Evolutionary conservation across 2,113 vertebrate genomes (phyloP).

Genomic region (Daphoenositta chrysoptera): DNA sequence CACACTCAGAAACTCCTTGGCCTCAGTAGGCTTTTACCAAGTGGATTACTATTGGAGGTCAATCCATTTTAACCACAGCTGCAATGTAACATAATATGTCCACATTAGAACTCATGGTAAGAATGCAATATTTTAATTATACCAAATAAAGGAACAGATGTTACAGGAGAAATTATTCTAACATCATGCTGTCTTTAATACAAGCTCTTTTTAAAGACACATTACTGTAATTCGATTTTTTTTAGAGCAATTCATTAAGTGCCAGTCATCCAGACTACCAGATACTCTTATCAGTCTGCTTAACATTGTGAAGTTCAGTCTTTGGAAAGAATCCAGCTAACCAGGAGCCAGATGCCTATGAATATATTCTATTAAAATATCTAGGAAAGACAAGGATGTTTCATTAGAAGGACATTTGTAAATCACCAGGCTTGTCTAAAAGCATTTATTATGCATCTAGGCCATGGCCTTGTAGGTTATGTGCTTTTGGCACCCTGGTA

Average conservation of each 20-base stretch:
- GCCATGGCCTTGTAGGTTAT: background rate
- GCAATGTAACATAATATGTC: conserved; percentile 14
- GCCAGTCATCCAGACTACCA: conserved; percentile 23
- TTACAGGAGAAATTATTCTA: conserved; percentile 22
- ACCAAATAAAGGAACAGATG: conserved; percentile 44
- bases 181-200: conserved; percentile 11
- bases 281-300: conserved; percentile 21
- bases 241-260: conserved; percentile 49
- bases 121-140: conserved; percentile 43
- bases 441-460: background rate
- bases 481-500: background rate
- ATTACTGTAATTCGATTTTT: conserved; percentile 40
- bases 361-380: conserved; percentile 14
- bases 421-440: background rate
- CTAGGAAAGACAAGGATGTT: conserved; percentile 40
- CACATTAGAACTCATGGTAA: background rate
- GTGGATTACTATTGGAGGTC: background rate
- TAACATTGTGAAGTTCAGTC: background rate
- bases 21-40: background rate
- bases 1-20: background rate
- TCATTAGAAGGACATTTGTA: conserved; percentile 36
- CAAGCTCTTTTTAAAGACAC: conserved; percentile 23
- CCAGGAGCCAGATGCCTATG: conserved; percentile 33
- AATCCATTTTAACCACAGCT: conserved; percentile 31
- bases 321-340: conserved; percentile 44